Evolutionary conservation across 2,888 invertebrate species (phyloP).

Genomic region (Hemistola chrysoprasaria): DNA sequence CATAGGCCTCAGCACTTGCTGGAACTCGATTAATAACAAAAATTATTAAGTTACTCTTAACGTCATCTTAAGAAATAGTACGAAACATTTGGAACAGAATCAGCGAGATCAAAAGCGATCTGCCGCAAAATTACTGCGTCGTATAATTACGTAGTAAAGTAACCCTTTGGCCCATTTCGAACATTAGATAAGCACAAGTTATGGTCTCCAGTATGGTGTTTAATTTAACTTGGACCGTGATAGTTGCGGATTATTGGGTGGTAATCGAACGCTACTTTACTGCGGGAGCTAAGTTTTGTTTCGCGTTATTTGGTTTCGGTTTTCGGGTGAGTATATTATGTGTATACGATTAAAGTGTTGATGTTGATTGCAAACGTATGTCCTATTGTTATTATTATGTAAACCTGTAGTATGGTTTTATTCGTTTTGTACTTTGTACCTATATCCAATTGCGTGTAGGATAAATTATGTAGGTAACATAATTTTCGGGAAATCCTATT

Average conservation of each 20-base stretch:
- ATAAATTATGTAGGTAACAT: too few relatives aligned
- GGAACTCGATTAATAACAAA: too few relatives aligned
- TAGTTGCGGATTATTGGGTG: slow-evolving; percentile 21
- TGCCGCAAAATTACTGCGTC: slow-evolving; percentile 22
- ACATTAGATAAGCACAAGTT: slow-evolving; percentile 36
- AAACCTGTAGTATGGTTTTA: not conserved
- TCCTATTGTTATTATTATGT: not conserved
- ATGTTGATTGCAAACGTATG: not conserved
- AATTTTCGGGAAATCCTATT: too few relatives aligned
- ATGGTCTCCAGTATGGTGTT: slow-evolving; percentile 26
- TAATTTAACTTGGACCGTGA: slow-evolving; percentile 29
- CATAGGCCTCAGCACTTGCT: too few relatives aligned
- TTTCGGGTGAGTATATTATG: too few relatives aligned
- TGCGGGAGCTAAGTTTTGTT: slow-evolving; percentile 17
- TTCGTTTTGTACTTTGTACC: too few relatives aligned
- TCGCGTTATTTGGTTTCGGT: slow-evolving; percentile 12
- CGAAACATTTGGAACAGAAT: slow-evolving; percentile 24
- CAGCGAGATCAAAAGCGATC: slow-evolving; percentile 21
- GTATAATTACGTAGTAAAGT: slow-evolving; percentile 32
- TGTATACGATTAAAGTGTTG: too few relatives aligned
- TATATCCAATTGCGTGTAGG: too few relatives aligned
- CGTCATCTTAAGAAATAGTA: too few relatives aligned
- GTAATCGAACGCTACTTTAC: slow-evolving; percentile 17
- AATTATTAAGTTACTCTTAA: too few relatives aligned
- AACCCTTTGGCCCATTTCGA: slow-evolving; percentile 31